Evolutionary conservation across 1,140 invertebrate genomes (phyloP), one percentile per base, ranked within the genome.

Genomic region (Potamilus streckersoni): DNA sequence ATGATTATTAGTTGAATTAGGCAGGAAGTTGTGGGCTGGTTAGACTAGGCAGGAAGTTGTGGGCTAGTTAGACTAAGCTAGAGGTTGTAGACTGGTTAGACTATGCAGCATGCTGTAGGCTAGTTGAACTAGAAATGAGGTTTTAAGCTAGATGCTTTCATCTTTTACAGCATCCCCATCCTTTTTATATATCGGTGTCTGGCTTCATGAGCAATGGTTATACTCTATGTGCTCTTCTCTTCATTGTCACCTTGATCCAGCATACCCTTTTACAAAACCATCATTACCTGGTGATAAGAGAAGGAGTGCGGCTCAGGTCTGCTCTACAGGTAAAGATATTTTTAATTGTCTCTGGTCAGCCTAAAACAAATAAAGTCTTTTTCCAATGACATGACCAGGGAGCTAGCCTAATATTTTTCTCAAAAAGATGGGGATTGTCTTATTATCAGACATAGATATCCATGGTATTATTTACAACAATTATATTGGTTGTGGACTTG

Each of bases 201-300:
- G 92, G 95, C 60, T 93, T 95, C 80, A 82, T 94, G 65, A 90
- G 89, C 76, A 96, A 96, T 90, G 95, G 95, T 20, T 96, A 95
- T 89, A 92, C 95, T 19, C 92, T 96, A 90, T 92, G 94, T 38
- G 87, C 93, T 66, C 85, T 95, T 17, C 92, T 96, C 59, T 92
- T 96, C 27, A 71, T 96, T 17, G 92, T 93, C n/a, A 92, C 93
- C 14, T 84, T 96, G 59, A 89, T 94, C 23, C 95, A 96, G 90
- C 94, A 94, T 77, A 93, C 94, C 49, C 91, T 96, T 67, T 95
- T 95, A n/a, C 95, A 97, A 91, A 93, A 94, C 71, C 95, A 95
- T 19, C 95, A 95, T 74, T 95, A 95, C 88, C 90, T 96, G 61
- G 92, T 95, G 16, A 95, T 94, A 73, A 92, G 95, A 70, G 94